Base-by-base conservation (phyloP, 2,888 invertebrate genomes). In the Horisme vitalbata region DNA sequence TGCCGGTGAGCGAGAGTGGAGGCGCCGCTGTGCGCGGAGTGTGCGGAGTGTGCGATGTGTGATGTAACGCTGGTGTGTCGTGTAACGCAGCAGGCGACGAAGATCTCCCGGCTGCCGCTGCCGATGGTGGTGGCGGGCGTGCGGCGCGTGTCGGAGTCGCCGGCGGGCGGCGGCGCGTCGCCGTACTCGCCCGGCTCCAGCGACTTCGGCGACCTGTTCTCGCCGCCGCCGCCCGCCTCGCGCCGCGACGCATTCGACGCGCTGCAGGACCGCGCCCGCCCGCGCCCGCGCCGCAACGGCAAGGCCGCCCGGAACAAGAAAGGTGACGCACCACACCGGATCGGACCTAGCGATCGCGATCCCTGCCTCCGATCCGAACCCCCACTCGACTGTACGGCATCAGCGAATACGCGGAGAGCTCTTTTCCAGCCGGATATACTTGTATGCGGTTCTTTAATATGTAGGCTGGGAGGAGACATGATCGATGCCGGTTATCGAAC, bases 181-280 rank as follows among this genome's bases (percentile, higher is more conserved):
- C 97, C 97, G 0, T 96, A 97, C 84, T 96, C 96, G 34, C 96
- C 96, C 0, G 96, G 95, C 31, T 95, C 96, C n/a, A 95, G 94
- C 65, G 95, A 96, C 79, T 96, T 95, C 72, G 96, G 96, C 64
- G 96, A 96, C 76, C 91, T 96, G 55, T 96, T 96, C 83, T 94
- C 95, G 78, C 96, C 96, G 36, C 43, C 48, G 20, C 32, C 33
- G 30, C 23, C 20, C n/a, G n/a, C n/a, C 33, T 38, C 34, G 49
- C 55, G 44, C 48, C 62, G 56, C 51, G 60, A 55, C 46, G 9
- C 26, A 7, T 94, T 94, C 76, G 94, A 95, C 76, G 80, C 91
- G 47, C 80, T 94, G 30, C 36, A 59, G 52, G 61, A 68, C 94
- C 72, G 95, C 95, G 68, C 95, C 94, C 50, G 95, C 95, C 81